Evolutionary conservation across 1,140 invertebrate genomes (phyloP).

Genomic region (Drosophila aff.): DNA sequence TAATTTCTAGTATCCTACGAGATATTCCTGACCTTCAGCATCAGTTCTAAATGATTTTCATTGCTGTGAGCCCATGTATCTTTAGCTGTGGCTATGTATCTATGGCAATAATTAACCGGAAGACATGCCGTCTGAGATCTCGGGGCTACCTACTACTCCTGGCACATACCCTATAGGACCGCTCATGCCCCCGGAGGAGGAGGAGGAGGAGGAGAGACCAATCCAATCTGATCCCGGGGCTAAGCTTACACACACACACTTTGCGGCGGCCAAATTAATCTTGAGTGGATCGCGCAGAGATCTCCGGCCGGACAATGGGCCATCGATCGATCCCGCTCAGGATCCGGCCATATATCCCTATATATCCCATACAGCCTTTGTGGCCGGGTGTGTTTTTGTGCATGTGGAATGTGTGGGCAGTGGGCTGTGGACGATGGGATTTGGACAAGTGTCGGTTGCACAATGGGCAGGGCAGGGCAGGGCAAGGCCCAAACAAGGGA

Average conservation of each 20-base stretch:
- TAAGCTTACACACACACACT: conserved; percentile 75
- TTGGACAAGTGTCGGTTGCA: conserved; percentile 70
- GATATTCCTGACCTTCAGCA: not conserved
- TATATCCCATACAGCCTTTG: conserved; percentile 38
- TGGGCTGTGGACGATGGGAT: conserved; percentile 28
- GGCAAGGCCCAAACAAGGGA: conserved; percentile 58
- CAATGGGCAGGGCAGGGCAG: conserved; percentile 41
- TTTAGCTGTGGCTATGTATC: not conserved
- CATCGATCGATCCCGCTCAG: conserved; percentile 38
- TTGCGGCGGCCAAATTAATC: conserved; percentile 73
- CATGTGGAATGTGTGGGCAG: not conserved
- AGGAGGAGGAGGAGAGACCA: conserved; percentile 4
- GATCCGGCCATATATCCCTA: conserved; percentile 29
- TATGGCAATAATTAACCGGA: conserved; percentile 33
- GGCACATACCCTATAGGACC: not conserved
- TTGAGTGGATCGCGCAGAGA: conserved; percentile 70
- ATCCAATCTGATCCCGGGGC: conserved; percentile 47
- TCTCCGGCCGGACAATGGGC: conserved; percentile 38
- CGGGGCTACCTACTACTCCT: not conserved
- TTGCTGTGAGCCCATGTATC: not conserved
- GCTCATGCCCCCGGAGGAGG: conserved; percentile 16
- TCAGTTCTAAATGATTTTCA: not conserved
- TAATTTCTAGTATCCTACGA: not conserved
- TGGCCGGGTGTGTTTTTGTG: conserved; percentile 75
- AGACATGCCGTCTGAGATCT: conserved; percentile 62